Conservation (phyloP, 2,797 vertebrate species). For the Protonibea diacanthus region DNA sequence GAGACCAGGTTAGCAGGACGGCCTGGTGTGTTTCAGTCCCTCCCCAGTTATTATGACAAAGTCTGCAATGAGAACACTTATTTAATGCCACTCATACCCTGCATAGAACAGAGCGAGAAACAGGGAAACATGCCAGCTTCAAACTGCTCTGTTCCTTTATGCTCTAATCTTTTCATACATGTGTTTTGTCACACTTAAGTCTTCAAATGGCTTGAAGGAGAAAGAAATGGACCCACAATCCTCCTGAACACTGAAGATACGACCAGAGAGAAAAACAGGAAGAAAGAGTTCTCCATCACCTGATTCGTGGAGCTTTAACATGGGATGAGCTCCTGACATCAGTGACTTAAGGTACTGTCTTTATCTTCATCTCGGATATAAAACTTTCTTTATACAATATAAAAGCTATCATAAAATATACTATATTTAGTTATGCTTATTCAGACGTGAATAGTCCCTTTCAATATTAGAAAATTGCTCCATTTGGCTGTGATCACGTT, state of each 20-base stretch:
- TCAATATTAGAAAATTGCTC: not conserved
- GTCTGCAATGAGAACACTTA: conserved; percentile 57
- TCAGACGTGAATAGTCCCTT: conserved; percentile 6
- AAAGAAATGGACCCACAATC: conserved; percentile 24
- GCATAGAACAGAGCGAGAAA: conserved; percentile 21
- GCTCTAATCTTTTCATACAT: not conserved
- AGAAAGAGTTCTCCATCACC: conserved; percentile 26
- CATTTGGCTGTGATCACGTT: conserved; percentile 16
- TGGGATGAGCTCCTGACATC: conserved; percentile 73
- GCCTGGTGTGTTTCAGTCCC: conserved; percentile 68
- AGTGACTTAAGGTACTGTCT: conserved; percentile 57
- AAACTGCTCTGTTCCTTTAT: conserved; percentile 2
- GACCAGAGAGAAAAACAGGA: conserved; percentile 8
- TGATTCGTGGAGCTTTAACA: conserved; percentile 59
- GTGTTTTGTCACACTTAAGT: conserved; percentile 3
- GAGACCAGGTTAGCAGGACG: conserved; percentile 43
- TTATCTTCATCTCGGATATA: not conserved
- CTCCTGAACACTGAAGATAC: conserved; percentile 25
- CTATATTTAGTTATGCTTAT: not conserved
- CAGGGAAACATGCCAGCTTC: conserved; percentile 1
- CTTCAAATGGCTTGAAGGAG: conserved; percentile 32
- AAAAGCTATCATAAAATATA: not conserved
- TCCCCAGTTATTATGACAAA: conserved; percentile 68
- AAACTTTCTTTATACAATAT: conserved; percentile 14
- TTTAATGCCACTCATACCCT: conserved; percentile 40